These are phyloP conservation scores for Dastarcus helophoroides DNA, from an alignment of 2,888 invertebrate genomes.

Conservation along the genomic window DNA sequence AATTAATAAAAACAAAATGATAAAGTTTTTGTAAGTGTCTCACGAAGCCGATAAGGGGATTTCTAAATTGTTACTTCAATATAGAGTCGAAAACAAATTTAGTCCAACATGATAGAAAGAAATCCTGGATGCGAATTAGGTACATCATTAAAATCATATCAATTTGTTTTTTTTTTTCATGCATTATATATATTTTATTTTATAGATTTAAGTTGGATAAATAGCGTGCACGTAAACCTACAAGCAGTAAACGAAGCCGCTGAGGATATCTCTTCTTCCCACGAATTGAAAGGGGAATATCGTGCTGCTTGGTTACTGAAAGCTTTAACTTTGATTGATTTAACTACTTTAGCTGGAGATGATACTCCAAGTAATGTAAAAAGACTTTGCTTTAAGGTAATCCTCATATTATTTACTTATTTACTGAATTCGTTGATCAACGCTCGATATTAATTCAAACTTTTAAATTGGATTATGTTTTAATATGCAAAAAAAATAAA, in stretches of 20 bases:
- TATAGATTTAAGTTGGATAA: constrained; percentile 40
- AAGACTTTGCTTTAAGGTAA: constrained; percentile 71
- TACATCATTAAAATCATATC: constrained; percentile 13
- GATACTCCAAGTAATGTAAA: constrained; percentile 67
- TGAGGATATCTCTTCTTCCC: constrained; percentile 35
- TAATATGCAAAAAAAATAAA: no score
- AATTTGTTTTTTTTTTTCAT: no score
- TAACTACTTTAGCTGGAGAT: constrained; percentile 84
- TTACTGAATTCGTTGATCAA: no score
- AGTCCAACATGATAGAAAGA: constrained; percentile 21
- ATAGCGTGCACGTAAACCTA: constrained; percentile 44
- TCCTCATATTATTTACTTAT: no score
- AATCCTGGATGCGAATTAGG: constrained; percentile 32
- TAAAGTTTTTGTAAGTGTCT: no score
- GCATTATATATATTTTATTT: no score
- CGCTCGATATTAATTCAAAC: no score
- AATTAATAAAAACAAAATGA: no score
- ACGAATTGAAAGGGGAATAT: constrained; percentile 37
- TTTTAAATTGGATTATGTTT: no score
- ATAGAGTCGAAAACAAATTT: no score
- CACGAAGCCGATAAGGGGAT: no score
- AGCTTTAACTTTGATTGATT: constrained; percentile 77
- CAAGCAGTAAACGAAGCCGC: constrained; percentile 45
- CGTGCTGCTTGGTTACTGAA: constrained; percentile 67
- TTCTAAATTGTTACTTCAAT: no score